A percentile compares a stretch with the other conserved stretches of the same genome.
Conservation (phyloP, 2,888 invertebrate species). For the Trichopria drosophilae region DNA sequence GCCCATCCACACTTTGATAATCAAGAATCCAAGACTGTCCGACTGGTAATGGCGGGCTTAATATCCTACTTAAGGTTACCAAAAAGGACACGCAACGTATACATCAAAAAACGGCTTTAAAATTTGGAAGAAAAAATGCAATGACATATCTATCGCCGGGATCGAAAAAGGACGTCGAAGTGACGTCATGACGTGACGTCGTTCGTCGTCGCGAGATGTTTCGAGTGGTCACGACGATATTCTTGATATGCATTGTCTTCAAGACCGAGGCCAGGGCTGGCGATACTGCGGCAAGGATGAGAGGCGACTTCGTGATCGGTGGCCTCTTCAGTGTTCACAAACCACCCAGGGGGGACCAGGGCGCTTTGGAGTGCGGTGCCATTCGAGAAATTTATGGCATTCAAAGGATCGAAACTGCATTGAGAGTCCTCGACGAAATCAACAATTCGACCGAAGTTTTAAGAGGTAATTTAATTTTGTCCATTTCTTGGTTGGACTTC, state of each 20-base stretch:
- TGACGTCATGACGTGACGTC: conserved; percentile 7
- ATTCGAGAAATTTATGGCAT: conserved; percentile 48
- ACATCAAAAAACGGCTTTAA: too few species aligned
- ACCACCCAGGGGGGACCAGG: conserved; percentile 42
- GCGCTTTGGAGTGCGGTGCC: conserved; percentile 45
- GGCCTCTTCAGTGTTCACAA: conserved; percentile 48
- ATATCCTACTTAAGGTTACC: too few species aligned
- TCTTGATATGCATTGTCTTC: conserved; percentile 8
- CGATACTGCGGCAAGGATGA: conserved; percentile 42
- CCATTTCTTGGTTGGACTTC: too few species aligned
- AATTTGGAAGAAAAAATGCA: too few species aligned
- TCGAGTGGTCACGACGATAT: not conserved
- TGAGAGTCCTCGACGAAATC: conserved; percentile 63
- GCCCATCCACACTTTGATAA: too few species aligned
- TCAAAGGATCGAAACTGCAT: conserved; percentile 47
- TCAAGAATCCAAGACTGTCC: too few species aligned
- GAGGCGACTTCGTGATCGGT: conserved; percentile 47
- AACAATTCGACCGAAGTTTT: conserved; percentile 57
- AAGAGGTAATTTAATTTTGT: too few species aligned
- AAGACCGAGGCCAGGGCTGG: too few species aligned
- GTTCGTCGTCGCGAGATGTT: conserved; percentile 5
- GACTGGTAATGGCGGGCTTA: too few species aligned
- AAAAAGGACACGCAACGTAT: too few species aligned
- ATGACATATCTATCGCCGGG: too few species aligned
- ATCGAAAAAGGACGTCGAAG: too few species aligned